Base-by-base conservation (phyloP, 2,113 vertebrate genomes). In the Pogonocichla stellata region DNA sequence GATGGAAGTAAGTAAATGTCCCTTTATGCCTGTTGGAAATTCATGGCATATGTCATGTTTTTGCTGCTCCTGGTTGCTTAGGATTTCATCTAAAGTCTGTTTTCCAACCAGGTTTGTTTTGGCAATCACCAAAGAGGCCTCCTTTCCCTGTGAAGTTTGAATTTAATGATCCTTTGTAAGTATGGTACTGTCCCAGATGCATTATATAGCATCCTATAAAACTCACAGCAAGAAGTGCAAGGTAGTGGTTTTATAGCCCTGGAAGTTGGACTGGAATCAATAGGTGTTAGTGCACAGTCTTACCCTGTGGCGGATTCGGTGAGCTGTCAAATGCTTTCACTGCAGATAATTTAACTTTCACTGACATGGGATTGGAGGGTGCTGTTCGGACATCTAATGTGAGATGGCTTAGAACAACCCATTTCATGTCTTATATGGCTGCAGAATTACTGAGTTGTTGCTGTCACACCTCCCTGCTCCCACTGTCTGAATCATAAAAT, bases 121-220 rank as follows among this genome's bases (percentile, higher is more conserved):
- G 99, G 99, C 99, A 99, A 2, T 99, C 99, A 72, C 99, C 99
- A 38, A 99, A 99, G 98, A 98, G 99, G 86, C 99, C 99, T 28
- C 99, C 99, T 62, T 98, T 98, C 78, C 98, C 99, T 77, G 97
- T 99, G 97, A 98, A 98, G 89, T 99, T 99, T 98, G 99, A 99
- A 87, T 97, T 99, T 91, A 99, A 80, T 64, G 99, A 99, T 94
- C 97, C 98, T 86, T 98, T 99, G 99, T 99, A 97, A 99, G 99
- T 99, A 97, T 94, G 56, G 22, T 66, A n/a, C 31, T 77, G 40
- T 45, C 14, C 15, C 43, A 54, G 64, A 19, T 62, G 15, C 1
- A 2, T 71, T 84, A 34, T 91, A 15, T 24, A 53, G 23, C 20
- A 14, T 61, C 13, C 18, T 78, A 0, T 64, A 65, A 82, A 60